phyloP scores from a whole-genome alignment of 2,113 vertebrate species.

The Todiramphus chloris region DNA sequence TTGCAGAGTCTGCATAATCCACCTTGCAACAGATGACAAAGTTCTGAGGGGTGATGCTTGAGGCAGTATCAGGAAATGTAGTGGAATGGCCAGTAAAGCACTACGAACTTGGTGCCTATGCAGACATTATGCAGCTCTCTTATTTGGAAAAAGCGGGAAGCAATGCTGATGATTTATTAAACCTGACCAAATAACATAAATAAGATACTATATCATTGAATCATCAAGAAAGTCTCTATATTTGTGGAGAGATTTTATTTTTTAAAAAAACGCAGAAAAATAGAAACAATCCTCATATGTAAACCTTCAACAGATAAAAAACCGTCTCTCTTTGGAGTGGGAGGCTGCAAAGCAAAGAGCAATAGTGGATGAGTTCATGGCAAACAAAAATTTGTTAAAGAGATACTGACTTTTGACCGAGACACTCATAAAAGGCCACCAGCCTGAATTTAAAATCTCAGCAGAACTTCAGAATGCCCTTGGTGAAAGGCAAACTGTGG shows the following conservation, averaged over 20 bases:
- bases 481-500: accelerated
- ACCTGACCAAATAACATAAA: background rate
- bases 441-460: background rate
- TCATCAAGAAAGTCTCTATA: background rate
- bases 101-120: accelerated
- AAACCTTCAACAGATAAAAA: background rate
- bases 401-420: background rate
- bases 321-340: background rate
- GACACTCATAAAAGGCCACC: background rate
- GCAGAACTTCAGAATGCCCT: background rate
- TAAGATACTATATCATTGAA: background rate
- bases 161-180: background rate
- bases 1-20: background rate
- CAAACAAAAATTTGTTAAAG: background rate
- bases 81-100: background rate
- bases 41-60: background rate
- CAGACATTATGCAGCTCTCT: background rate
- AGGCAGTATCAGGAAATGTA: background rate
- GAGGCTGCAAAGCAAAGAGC: background rate
- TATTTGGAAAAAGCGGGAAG: background rate
- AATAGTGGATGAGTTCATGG: background rate
- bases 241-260: background rate
- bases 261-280: background rate
- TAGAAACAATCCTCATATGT: background rate
- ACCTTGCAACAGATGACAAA: background rate